Conservation (phyloP, 1,140 invertebrate genomes). For the Oncopodura yosiiana region DNA sequence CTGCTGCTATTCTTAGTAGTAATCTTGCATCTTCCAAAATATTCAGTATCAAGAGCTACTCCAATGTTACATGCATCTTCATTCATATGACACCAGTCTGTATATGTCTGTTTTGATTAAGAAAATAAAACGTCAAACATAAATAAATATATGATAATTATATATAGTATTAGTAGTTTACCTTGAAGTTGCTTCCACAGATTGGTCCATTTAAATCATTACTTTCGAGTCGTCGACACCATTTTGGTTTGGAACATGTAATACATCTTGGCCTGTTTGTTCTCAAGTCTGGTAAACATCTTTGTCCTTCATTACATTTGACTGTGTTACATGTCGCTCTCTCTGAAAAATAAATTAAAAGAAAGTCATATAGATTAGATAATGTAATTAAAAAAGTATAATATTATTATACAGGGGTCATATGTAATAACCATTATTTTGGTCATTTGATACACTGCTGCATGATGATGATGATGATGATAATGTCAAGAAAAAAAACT, state of each 20-base stretch:
- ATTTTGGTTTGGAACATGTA: conserved; percentile 51
- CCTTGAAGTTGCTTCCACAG: conserved; percentile 69
- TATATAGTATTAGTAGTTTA: too few species aligned
- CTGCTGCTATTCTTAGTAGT: too few species aligned
- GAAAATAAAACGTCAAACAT: too few species aligned
- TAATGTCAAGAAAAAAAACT: too few species aligned
- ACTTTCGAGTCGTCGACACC: conserved; percentile 41
- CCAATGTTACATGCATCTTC: conserved; percentile 71
- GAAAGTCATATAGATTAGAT: not conserved
- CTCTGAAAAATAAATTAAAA: conserved; percentile 43
- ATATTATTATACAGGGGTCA: not conserved
- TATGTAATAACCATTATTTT: not conserved
- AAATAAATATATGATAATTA: too few species aligned
- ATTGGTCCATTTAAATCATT: conserved; percentile 42
- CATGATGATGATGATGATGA: not conserved
- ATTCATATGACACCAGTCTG: conserved; percentile 77
- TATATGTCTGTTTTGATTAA: too few species aligned
- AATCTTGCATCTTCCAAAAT: conserved; percentile 54
- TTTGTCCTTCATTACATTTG: conserved; percentile 60
- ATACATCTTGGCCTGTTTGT: conserved; percentile 65
- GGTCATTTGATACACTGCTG: not conserved
- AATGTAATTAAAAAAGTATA: not conserved
- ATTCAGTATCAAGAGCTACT: conserved; percentile 62
- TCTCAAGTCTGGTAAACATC: conserved; percentile 60
- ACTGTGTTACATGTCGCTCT: conserved; percentile 63